phyloP scores from a whole-genome alignment of 2,797 vertebrate species.

The Peromyscus nudipes region DNA sequence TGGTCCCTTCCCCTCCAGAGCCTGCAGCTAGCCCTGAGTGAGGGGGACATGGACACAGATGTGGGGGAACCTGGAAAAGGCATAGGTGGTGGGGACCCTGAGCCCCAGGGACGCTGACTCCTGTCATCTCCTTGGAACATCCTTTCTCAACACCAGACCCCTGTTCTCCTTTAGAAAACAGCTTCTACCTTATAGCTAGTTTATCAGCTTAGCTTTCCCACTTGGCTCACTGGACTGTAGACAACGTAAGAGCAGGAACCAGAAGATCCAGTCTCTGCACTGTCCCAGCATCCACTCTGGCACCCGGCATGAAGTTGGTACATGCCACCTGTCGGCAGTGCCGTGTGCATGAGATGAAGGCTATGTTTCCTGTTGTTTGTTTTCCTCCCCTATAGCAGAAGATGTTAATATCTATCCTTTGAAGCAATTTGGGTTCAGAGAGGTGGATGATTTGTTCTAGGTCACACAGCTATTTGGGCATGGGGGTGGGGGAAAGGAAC shows the following conservation, averaged over 20 bases:
- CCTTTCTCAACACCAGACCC: background rate
- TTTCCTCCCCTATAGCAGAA: background rate
- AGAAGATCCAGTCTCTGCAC: fast-evolving
- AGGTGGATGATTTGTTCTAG: background rate
- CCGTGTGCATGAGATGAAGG: background rate
- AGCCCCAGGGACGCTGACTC: background rate
- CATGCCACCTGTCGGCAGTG: fast-evolving
- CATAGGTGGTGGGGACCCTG: background rate
- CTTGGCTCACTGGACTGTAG: fast-evolving
- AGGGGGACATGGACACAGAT: background rate
- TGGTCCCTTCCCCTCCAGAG: background rate
- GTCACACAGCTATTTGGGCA: background rate
- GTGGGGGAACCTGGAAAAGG: background rate
- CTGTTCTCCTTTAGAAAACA: background rate
- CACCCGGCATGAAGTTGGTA: fast-evolving
- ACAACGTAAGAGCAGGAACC: background rate
- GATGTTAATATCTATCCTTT: background rate
- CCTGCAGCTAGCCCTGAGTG: background rate
- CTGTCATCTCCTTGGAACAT: background rate
- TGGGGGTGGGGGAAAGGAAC: fast-evolving
- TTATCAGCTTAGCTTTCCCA: background rate
- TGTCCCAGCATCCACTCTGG: background rate
- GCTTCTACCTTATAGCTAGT: background rate
- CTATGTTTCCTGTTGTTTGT: too few relatives aligned
- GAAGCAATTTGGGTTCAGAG: constrained; percentile 4